These are phyloP conservation scores for Blastobasis adustella DNA, from an alignment of 2,888 invertebrate species.

Conservation along the genomic window DNA sequence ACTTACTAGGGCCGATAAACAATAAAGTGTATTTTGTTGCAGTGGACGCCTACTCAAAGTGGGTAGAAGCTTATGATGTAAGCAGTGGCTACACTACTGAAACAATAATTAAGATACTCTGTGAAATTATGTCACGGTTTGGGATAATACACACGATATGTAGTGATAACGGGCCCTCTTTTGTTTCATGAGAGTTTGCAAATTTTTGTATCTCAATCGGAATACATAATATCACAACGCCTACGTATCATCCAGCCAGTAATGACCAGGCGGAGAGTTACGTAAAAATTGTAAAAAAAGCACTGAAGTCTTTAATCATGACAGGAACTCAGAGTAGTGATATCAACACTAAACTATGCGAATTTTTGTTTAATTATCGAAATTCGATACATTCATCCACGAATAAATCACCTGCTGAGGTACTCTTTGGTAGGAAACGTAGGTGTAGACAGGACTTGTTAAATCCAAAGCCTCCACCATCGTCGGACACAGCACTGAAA, in stretches of 20 bases:
- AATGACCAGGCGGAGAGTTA: conserved; percentile 16
- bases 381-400: not conserved
- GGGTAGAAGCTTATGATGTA: conserved; percentile 14
- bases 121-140: conserved; percentile 2
- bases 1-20: conserved; percentile 14
- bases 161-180: conserved; percentile 11
- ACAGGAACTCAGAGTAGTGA: not conserved
- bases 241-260: conserved; percentile 13
- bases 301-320: conserved; percentile 10
- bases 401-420: not conserved
- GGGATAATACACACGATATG: conserved; percentile 4
- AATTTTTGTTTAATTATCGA: conserved; percentile 1
- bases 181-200: conserved; percentile 10
- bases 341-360: not conserved
- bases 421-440: not conserved
- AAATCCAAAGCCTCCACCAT: not conserved
- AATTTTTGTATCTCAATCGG: conserved; percentile 8
- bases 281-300: conserved; percentile 18
- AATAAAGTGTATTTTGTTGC: conserved; percentile 9
- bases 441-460: not conserved
- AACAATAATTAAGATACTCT: conserved; percentile 7
- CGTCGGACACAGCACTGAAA: not conserved
- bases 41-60: conserved; percentile 15
- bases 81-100: not conserved
- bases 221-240: conserved; percentile 13